Base-by-base conservation (phyloP, 2,113 vertebrate genomes). In the Coryphaenoides rupestris region DNA sequence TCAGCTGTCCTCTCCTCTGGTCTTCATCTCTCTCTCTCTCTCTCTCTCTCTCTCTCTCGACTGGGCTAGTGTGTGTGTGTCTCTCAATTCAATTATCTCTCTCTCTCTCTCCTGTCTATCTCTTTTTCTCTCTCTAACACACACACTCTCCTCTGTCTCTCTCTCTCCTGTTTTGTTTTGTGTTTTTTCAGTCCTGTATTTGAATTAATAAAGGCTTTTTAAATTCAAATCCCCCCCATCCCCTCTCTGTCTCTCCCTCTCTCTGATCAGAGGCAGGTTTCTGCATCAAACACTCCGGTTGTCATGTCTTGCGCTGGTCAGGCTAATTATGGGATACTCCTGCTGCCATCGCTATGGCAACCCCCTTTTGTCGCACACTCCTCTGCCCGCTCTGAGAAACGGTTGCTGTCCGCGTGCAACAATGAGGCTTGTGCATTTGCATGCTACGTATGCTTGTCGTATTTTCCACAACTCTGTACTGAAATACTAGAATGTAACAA, bases 281-380 rank as follows among this genome's bases (percentile, higher is more conserved):
- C 65, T 65, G 58, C 79, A 75, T 81, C 82, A 81, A 84, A 77
- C 78, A 19, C 70, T 3, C 16, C 26, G 50, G 24, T 19, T 22
- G 55, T 40, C 33, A 40, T 5, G 56, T 26, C 60, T 63, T 60
- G 55, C 63, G 17, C 50, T 12, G 10, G 33, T 33, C 63, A n/a
- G 33, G 59, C 68, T 84, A 70, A 86, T 87, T 72, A 73, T 4
- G 21, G 67, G 68, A 58, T 56, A 58, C 24, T 62, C 66, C 69
- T 65, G 50, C 69, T 65, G 50, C 17, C 0, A 69, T 80, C 73
- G 45, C 79, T 69, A 84, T 84, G 73, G 73, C 63, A 87, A 86
- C 83, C 33, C n/a, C 33, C 57, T 78, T 73, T 85, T 84, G 78
- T 83, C 50, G 14, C 3, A 21, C 1, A 16, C 58, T 22, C 69